phyloP scores from a whole-genome alignment of 2,797 vertebrate species.

The Trematomus bernacchii region DNA sequence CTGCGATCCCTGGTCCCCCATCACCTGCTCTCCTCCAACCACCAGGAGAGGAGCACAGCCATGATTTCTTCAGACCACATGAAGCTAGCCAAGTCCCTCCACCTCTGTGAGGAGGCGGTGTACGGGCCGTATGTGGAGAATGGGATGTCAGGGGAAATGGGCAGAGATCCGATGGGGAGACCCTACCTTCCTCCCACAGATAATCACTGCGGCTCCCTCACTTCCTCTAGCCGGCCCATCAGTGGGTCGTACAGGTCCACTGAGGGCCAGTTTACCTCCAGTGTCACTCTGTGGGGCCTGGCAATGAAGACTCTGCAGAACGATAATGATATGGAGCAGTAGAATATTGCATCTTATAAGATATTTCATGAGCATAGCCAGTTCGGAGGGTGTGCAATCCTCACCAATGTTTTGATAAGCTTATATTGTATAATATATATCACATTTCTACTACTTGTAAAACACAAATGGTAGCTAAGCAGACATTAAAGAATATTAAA shows the following conservation, averaged over 20 bases:
- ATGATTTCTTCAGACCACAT: conserved; percentile 71
- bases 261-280: conserved; percentile 92
- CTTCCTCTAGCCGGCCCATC: conserved; percentile 67
- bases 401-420: not conserved
- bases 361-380: not conserved
- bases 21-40: conserved; percentile 70
- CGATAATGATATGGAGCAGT: conserved; percentile 87
- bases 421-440: not conserved
- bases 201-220: conserved; percentile 75
- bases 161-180: conserved; percentile 61
- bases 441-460: not conserved
- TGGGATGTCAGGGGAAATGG: conserved; percentile 75
- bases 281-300: conserved; percentile 93
- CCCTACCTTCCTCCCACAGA: conserved; percentile 83
- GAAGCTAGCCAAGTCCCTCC: conserved; percentile 81
- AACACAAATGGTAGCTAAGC: not conserved
- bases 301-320: conserved; percentile 96
- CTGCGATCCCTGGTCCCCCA: conserved; percentile 82
- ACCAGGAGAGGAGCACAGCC: conserved; percentile 77
- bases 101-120: conserved; percentile 68
- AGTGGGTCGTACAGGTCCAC: conserved; percentile 77
- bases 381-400: not conserved
- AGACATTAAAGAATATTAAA: not conserved
- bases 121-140: conserved; percentile 78
- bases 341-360: not conserved